Conservation (phyloP, 2,888 invertebrate genomes). For the Metallyticus violacea region DNA sequence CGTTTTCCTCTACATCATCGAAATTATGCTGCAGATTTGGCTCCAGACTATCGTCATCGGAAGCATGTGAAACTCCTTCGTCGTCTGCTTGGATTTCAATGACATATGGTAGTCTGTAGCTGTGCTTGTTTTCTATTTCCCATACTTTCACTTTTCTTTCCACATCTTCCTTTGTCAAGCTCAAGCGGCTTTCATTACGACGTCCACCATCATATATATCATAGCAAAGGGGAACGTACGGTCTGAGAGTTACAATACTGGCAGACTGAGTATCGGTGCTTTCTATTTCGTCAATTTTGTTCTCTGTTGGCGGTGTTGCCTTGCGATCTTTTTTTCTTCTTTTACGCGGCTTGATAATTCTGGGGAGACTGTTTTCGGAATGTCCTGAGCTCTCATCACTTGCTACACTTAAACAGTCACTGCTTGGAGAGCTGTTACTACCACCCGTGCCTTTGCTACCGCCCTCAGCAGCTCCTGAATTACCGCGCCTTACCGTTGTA, state of each 20-base stretch:
- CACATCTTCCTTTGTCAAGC: not conserved
- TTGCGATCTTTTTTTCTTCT: slow-evolving; percentile 87
- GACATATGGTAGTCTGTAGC: not conserved
- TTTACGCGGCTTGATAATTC: slow-evolving; percentile 86
- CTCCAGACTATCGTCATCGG: slow-evolving; percentile 21
- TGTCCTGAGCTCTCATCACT: slow-evolving; percentile 74
- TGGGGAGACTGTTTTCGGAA: slow-evolving; percentile 75
- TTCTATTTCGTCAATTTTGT: slow-evolving; percentile 23
- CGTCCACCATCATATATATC: slow-evolving; percentile 36
- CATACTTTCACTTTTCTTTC: slow-evolving; percentile 1
- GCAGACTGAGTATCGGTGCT: slow-evolving; percentile 44
- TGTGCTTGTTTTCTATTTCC: not conserved
- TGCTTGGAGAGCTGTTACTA: slow-evolving; percentile 49
- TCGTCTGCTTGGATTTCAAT: slow-evolving; percentile 23
- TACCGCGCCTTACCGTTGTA: not conserved
- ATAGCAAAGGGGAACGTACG: slow-evolving; percentile 49
- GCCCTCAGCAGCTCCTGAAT: slow-evolving; percentile 35
- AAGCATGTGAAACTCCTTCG: slow-evolving; percentile 4
- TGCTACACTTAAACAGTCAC: slow-evolving; percentile 69
- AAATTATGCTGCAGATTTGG: slow-evolving; percentile 47
- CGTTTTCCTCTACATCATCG: slow-evolving; percentile 44
- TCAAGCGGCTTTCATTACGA: slow-evolving; percentile 8
- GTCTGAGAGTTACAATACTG: slow-evolving; percentile 46
- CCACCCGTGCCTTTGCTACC: not conserved
- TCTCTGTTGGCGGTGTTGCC: slow-evolving; percentile 60